phyloP scores from a whole-genome alignment of 2,888 invertebrate species.

The Caenorhabditis sp. region DNA sequence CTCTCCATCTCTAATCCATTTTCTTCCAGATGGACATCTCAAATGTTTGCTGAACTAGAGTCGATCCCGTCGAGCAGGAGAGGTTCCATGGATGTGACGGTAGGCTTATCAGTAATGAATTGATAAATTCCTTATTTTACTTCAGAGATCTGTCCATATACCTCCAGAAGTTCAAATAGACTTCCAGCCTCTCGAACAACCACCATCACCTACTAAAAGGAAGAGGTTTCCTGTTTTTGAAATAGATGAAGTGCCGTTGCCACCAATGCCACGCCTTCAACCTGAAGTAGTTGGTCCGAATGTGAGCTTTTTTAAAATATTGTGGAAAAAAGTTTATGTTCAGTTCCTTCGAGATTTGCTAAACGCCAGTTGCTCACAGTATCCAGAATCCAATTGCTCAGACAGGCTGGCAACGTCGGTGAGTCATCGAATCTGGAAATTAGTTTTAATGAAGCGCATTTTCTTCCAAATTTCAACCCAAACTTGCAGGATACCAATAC shows the following conservation, averaged over 20 bases:
- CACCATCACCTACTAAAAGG: conserved; percentile 35
- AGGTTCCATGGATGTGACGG: conserved; percentile 52
- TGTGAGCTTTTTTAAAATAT: conserved; percentile 4
- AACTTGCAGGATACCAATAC: conserved; percentile 32
- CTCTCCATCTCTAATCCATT: neutral
- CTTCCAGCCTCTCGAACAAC: neutral
- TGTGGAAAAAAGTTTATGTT: neutral
- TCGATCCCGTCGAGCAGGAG: conserved; percentile 69
- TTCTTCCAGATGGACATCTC: conserved; percentile 71
- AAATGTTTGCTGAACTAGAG: conserved; percentile 74
- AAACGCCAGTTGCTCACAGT: conserved; percentile 38
- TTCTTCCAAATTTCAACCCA: neutral
- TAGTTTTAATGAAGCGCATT: no score
- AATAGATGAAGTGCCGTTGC: neutral
- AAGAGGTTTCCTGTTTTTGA: conserved; percentile 31
- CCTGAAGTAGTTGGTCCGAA: conserved; percentile 35
- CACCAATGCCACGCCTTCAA: neutral
- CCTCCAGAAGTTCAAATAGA: conserved; percentile 28
- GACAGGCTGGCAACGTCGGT: conserved; percentile 39
- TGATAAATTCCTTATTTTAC: neutral
- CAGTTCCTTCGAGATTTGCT: conserved; percentile 51
- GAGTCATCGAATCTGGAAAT: neutral
- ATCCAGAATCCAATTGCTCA: conserved; percentile 42
- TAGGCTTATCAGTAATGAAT: neutral
- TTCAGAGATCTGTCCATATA: conserved; percentile 15